Base-by-base conservation (phyloP, 2,113 vertebrate genomes). In the Panurus biarmicus region DNA sequence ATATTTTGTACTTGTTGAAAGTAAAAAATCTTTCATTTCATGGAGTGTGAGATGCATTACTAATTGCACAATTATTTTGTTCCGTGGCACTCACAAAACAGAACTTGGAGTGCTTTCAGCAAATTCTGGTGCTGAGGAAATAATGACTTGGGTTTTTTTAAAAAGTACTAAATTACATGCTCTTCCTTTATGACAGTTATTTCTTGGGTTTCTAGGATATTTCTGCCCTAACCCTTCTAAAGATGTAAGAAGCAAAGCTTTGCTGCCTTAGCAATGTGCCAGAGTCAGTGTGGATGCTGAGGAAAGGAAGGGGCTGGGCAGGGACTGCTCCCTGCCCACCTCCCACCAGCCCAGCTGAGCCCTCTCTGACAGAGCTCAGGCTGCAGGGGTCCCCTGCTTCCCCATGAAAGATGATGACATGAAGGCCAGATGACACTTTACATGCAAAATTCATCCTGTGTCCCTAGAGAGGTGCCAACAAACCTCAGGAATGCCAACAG, bases 31-130 rank as follows among this genome's bases (percentile, higher is more conserved):
- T 93, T 94, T 96, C 90, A 65, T 91, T 94, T 93, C 73, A 40
- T n/a, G 40, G 85, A 54, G 66, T 95, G 94, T 96, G 97, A 96
- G 92, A 93, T 95, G 94, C 87, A 91, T 97, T 97, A 96, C 97
- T 97, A 97, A 97, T 97, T 96, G 94, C 94, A 96, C 95, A 96
- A 98, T 98, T 96, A 97, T 96, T 97, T 97, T 97, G 96, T 96
- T 97, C 84, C 8, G 1, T 86, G 87, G 14, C 36, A 19, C 94
- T 97, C 7, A 5, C 91, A 62, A 96, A 90, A 96, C 95, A 95
- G 97, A 93, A 97, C 96, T 97, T 97, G 96, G 95, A 97, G 93
- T 95, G 95, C 94, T 97, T 98, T 98, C 97, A 98, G 96, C 88
- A 96, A 93, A 95, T 94, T 95, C 94, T 96, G 93, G 64, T 95